Conservation (phyloP, 2,113 vertebrate genomes). For the Picathartes gymnocephalus region DNA sequence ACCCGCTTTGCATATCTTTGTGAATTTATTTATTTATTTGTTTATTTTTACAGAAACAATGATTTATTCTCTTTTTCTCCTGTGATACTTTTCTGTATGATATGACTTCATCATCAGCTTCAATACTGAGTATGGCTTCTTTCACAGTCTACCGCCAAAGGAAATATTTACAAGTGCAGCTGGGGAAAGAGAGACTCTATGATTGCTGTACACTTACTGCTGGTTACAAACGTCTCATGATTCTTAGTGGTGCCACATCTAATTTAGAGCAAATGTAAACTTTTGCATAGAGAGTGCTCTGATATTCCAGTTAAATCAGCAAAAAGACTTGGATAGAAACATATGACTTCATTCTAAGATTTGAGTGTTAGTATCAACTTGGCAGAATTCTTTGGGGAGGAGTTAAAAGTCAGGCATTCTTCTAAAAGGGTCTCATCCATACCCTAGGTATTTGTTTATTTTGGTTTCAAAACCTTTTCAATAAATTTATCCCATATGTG, state of each 20-base stretch:
- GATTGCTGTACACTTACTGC: constrained; percentile 19
- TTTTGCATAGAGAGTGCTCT: background rate
- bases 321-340: background rate
- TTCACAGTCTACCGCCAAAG: constrained; percentile 7
- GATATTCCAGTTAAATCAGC: background rate
- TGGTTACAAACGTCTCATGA: background rate
- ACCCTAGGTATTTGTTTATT: background rate
- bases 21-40: background rate
- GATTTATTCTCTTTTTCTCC: background rate
- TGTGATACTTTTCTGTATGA: background rate
- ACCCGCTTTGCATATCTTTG: background rate
- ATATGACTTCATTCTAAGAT: background rate
- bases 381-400: background rate
- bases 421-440: background rate
- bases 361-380: background rate
- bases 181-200: background rate
- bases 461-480: background rate
- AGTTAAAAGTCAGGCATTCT: background rate
- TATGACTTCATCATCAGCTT: background rate
- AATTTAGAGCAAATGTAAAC: constrained; percentile 35
- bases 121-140: background rate
- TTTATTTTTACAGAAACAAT: background rate
- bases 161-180: constrained; percentile 38
- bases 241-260: background rate
- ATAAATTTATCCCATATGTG: background rate